Conservation (phyloP, 2,113 vertebrate genomes). For the Pseudopodoces humilis region DNA sequence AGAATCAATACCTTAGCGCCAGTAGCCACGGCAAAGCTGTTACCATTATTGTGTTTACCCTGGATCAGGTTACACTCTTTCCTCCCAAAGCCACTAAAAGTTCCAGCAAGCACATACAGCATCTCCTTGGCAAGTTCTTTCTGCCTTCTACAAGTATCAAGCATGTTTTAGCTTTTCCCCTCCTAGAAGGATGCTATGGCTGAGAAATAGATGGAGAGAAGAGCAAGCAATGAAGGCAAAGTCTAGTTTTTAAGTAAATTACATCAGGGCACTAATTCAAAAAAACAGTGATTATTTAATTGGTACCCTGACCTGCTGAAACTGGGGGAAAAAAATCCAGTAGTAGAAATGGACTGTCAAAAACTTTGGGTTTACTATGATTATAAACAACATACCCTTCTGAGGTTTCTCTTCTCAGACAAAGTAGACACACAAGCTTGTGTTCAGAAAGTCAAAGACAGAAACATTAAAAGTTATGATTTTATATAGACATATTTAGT, state of each 20-base stretch:
- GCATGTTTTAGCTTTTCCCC: slow-evolving; percentile 5
- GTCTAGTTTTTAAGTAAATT: slow-evolving; percentile 14
- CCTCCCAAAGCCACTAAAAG: slow-evolving; percentile 53
- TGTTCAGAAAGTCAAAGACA: neutral
- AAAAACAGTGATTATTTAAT: neutral
- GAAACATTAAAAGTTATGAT: neutral
- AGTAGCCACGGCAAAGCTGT: slow-evolving; percentile 50
- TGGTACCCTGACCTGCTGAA: neutral
- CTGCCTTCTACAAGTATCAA: neutral
- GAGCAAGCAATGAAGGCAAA: neutral
- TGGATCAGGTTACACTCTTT: slow-evolving; percentile 63
- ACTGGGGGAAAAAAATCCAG: neutral
- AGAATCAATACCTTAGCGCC: slow-evolving; percentile 74
- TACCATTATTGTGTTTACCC: slow-evolving; percentile 64
- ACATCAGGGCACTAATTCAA: neutral
- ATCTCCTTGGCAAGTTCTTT: slow-evolving; percentile 11
- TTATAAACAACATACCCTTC: neutral
- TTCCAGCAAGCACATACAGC: neutral
- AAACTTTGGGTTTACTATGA: neutral
- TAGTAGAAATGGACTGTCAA: neutral
- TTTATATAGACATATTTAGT: neutral
- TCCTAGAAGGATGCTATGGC: neutral
- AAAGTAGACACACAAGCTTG: neutral
- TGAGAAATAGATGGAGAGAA: slow-evolving; percentile 34
- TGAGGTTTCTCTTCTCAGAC: neutral